These are phyloP conservation scores for Origma solitaria DNA, from an alignment of 2,113 vertebrate species.

Conservation along the genomic window DNA sequence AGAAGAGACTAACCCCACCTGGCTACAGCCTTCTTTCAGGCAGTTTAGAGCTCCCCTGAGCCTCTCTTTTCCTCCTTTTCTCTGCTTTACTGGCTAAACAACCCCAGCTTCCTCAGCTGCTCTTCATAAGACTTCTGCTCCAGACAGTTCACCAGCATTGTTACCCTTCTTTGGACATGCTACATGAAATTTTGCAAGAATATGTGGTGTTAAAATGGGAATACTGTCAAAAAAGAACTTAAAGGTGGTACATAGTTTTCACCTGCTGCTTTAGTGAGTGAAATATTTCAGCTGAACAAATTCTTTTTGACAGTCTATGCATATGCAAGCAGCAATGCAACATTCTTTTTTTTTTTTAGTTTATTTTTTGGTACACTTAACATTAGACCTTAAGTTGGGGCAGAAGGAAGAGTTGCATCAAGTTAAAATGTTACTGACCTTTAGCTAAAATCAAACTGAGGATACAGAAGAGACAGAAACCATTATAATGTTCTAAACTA, in stretches of 20 bases:
- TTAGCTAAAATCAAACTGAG: background rate
- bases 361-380: background rate
- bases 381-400: background rate
- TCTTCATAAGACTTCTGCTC: background rate
- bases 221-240: background rate
- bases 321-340: background rate
- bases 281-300: background rate
- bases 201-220: background rate
- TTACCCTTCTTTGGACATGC: background rate
- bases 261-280: background rate
- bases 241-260: background rate
- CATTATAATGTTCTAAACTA: background rate
- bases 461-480: background rate
- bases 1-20: accelerated
- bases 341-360: background rate
- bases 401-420: accelerated
- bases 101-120: background rate
- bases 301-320: background rate
- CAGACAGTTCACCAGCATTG: accelerated
- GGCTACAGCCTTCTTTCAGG: background rate
- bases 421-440: background rate
- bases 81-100: background rate
- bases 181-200: background rate
- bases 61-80: background rate
- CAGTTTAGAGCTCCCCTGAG: background rate